phyloP scores from a whole-genome alignment of 35 echinoderm and acorn worm genomes.

The Heliocidaris tuberculata region DNA sequence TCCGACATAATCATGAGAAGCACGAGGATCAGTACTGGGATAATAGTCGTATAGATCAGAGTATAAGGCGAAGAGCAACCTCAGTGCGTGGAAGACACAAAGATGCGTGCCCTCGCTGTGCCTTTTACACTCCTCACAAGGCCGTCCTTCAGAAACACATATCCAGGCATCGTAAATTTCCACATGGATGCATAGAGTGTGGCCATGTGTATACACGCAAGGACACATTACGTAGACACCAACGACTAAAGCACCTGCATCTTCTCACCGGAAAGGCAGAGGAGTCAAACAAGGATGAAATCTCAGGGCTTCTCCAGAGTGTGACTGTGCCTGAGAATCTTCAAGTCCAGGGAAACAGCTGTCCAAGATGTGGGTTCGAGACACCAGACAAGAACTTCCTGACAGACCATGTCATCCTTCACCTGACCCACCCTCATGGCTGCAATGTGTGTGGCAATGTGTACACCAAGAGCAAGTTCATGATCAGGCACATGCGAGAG shows the following conservation, averaged over 20 bases:
- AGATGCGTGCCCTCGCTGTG: not conserved
- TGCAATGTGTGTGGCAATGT: not conserved
- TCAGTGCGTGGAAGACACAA: not conserved
- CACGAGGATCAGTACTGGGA: not conserved
- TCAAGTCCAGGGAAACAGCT: not conserved
- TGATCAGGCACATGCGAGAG: conserved; percentile 9
- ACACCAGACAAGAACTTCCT: not conserved
- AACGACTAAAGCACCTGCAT: not conserved
- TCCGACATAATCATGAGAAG: not conserved
- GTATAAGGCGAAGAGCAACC: not conserved
- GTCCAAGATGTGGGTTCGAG: not conserved
- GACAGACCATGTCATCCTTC: not conserved
- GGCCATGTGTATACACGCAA: not conserved
- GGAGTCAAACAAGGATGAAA: not conserved
- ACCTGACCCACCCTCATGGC: not conserved
- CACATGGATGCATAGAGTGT: not conserved
- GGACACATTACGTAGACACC: not conserved
- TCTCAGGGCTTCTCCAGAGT: not conserved
- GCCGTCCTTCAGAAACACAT: not conserved
- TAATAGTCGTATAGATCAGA: not conserved
- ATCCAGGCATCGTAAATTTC: not conserved
- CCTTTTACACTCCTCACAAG: not conserved
- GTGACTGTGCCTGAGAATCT: not conserved
- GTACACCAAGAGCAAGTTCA: not conserved
- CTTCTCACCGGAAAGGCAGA: not conserved